Evolutionary conservation across 2,113 vertebrate genomes (phyloP).

Genomic region (Oplegnathus fasciatus): DNA sequence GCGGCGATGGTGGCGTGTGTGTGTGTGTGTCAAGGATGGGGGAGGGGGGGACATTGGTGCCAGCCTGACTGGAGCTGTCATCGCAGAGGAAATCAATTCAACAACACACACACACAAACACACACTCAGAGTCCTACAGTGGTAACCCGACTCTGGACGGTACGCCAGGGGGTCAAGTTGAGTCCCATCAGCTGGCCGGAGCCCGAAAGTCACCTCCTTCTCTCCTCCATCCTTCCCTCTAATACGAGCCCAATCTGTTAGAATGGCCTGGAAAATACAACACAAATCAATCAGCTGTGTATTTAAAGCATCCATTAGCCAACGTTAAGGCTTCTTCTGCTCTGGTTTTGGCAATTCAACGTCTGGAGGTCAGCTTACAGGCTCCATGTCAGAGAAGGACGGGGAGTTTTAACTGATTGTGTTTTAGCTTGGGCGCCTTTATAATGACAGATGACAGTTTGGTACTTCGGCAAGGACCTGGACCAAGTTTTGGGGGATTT

Average conservation of each 20-base stretch:
- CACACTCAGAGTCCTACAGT: slow-evolving; percentile 70
- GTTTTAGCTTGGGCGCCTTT: slow-evolving; percentile 23
- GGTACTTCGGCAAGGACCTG: background rate
- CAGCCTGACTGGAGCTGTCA: slow-evolving; percentile 96
- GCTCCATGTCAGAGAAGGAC: slow-evolving; percentile 15
- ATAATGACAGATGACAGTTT: slow-evolving; percentile 48
- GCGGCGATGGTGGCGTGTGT: slow-evolving; percentile 77
- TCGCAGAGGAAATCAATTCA: slow-evolving; percentile 96
- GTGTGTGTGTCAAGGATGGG: slow-evolving; percentile 69
- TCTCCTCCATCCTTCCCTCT: slow-evolving; percentile 25
- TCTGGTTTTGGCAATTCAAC: slow-evolving; percentile 62
- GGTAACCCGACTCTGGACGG: slow-evolving; percentile 88
- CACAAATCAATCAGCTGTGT: slow-evolving; percentile 82
- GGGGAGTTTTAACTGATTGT: slow-evolving; percentile 24
- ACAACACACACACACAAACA: slow-evolving; percentile 79
- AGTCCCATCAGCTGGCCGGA: slow-evolving; percentile 83
- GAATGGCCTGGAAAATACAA: slow-evolving; percentile 62
- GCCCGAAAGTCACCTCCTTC: slow-evolving; percentile 67
- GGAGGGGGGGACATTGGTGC: slow-evolving; percentile 88
- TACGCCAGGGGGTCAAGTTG: slow-evolving; percentile 82
- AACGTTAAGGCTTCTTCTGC: slow-evolving; percentile 73
- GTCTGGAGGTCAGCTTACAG: slow-evolving; percentile 74
- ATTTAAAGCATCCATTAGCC: slow-evolving; percentile 79
- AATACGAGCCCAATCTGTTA: slow-evolving; percentile 27
- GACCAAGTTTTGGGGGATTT: background rate